Evolutionary conservation across 2,113 vertebrate species (phyloP), one percentile per base, ranked within the genome.

Genomic region (Silurus asotus): DNA sequence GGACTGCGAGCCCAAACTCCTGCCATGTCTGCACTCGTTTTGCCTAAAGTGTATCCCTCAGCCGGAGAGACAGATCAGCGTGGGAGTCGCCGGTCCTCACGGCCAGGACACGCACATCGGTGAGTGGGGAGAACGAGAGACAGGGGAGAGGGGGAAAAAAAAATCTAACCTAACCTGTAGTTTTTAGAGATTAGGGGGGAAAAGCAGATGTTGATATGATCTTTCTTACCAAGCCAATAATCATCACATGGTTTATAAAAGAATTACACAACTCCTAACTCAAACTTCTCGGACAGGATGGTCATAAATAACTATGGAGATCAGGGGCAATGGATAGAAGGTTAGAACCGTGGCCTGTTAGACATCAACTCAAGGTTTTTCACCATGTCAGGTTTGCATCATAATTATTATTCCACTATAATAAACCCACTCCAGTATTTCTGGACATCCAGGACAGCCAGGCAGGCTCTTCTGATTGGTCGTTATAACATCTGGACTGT

Each of bases 21-120:
- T 99, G 89, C 97, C 98, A 23, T 99, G 98, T 89, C 95, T 99
- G 78, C 98, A 98, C 94, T 98, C 98, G 1, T 98, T 99, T 88
- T 99, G 98, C 94, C 93, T 97, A 2, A 97, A 97, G 91, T 99
- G 98, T 84, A 94, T 99, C 89, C 97, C 98, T 1, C 96, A 97
- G 84, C 97, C 97, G 0, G 97, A 98, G 82, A 93, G 97, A 76
- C 98, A 98, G 93, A 96, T 99, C 90, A 97, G 92, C 90, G 94
- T 99, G n/a, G 96, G 96, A 89, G 93, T 98, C 61, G 94, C 96
- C 48, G 96, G 97, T 85, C 96, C 96, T 1, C 97, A 96, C 93
- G 98, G 97, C 78, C 97, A 97, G 90, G 97, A 97, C 93, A 95
- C 98, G 81, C 98, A 98, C 89, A 97, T 98, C 93, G 97, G 98